A percentile compares a stretch with the other conserved stretches of the same genome.
Evolutionary conservation across 2,113 vertebrate genomes (phyloP).

Genomic region (Percopsis transmontana): DNA sequence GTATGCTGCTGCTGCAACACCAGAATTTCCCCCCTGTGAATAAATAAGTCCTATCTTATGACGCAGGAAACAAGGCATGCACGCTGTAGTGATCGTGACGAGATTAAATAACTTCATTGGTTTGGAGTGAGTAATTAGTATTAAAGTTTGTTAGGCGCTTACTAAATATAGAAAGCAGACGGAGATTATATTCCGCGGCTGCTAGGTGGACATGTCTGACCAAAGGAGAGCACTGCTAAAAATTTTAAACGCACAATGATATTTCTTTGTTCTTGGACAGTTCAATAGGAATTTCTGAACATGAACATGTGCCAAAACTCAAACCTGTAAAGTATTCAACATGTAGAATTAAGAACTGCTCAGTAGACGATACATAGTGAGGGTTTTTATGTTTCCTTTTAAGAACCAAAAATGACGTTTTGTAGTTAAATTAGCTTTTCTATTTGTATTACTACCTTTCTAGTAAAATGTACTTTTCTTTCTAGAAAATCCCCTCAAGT

Average conservation of each 20-base stretch:
- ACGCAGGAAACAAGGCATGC: too few species aligned
- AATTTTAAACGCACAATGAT: background rate
- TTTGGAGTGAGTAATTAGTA: background rate
- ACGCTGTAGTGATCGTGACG: too few species aligned
- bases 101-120: too few species aligned
- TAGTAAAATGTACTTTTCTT: slow-evolving; percentile 7
- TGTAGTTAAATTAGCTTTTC: too few species aligned
- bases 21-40: background rate
- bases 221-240: too few species aligned
- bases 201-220: too few species aligned
- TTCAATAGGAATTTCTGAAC: background rate
- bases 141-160: background rate
- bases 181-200: background rate
- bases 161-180: background rate
- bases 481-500: slow-evolving; percentile 12
- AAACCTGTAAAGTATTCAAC: background rate
- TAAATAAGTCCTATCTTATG: background rate
- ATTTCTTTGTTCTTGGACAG: background rate
- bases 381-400: background rate
- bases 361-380: background rate
- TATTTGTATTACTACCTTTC: too few species aligned
- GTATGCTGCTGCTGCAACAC: background rate
- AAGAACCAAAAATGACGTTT: too few species aligned
- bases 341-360: background rate
- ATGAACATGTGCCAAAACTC: background rate